Percentiles rank a stretch among this genome's conserved stretches.
These are phyloP conservation scores for Acanthochromis polyacanthus DNA, from an alignment of 2,113 vertebrate species.

Conservation along the genomic window DNA sequence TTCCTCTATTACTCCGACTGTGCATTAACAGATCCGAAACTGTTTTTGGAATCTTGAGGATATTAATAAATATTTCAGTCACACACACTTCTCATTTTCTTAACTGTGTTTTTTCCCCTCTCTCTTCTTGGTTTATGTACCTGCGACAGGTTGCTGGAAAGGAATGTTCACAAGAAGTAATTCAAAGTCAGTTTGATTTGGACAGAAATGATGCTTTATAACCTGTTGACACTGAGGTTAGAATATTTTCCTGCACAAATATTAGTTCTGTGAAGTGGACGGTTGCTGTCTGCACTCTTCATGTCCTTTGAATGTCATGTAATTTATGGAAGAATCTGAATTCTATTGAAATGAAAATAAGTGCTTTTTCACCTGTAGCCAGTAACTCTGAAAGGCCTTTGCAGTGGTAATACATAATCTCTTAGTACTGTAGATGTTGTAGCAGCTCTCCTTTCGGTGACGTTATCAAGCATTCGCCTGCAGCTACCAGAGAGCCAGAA, in stretches of 20 bases:
- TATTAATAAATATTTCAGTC: constrained; percentile 33
- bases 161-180: background rate
- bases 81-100: background rate
- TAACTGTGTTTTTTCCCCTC: no score
- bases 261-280: background rate
- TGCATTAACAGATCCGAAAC: background rate
- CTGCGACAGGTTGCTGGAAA: no score
- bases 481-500: constrained; percentile 49
- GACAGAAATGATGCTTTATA: background rate
- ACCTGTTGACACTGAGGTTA: constrained; percentile 35
- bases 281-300: constrained; percentile 16
- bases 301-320: background rate
- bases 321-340: constrained; percentile 33
- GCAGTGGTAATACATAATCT: constrained; percentile 44
- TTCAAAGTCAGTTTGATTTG: constrained; percentile 9
- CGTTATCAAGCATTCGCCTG: constrained; percentile 61
- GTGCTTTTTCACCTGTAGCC: constrained; percentile 32
- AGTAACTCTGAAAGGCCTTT: constrained; percentile 45
- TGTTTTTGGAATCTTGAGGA: constrained; percentile 15
- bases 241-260: constrained; percentile 10
- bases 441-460: constrained; percentile 59
- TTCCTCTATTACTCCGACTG: constrained; percentile 1
- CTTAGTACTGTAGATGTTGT: constrained; percentile 35
- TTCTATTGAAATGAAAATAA: constrained; percentile 50
- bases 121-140: no score